phyloP scores from a whole-genome alignment of 2,888 invertebrate genomes.

The Lycophotia porphyrea region DNA sequence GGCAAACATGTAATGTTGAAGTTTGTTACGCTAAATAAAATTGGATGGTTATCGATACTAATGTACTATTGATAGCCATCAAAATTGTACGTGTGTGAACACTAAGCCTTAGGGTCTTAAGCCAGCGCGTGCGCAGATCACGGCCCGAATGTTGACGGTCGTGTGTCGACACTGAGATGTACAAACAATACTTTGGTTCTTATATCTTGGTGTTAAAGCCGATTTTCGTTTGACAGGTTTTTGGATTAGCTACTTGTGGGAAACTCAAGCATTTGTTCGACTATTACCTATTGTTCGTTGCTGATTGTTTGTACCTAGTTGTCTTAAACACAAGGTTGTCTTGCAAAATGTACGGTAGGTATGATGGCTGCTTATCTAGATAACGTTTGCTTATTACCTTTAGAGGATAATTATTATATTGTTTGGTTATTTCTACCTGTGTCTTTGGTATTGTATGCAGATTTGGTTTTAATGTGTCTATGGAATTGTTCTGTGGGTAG shows the following conservation, averaged over 20 bases:
- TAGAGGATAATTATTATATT: slow-evolving; percentile 58
- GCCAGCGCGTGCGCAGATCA: slow-evolving; percentile 70
- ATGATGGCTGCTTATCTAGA: slow-evolving; percentile 63
- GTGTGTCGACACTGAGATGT: slow-evolving; percentile 71
- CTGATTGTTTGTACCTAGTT: slow-evolving; percentile 58
- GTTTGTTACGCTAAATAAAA: slow-evolving; percentile 24
- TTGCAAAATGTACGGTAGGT: slow-evolving; percentile 70
- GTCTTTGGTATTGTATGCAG: slow-evolving; percentile 56
- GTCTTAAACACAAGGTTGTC: slow-evolving; percentile 73
- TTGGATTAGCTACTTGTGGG: slow-evolving; percentile 77
- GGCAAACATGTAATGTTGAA: slow-evolving; percentile 24
- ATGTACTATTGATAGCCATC: slow-evolving; percentile 51
- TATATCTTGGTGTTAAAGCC: slow-evolving; percentile 57
- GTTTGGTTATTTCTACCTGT: slow-evolving; percentile 59
- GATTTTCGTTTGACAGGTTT: slow-evolving; percentile 58
- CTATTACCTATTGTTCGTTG: slow-evolving; percentile 74
- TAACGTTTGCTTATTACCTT: slow-evolving; percentile 57
- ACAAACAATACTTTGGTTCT: slow-evolving; percentile 38
- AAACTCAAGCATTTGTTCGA: slow-evolving; percentile 78
- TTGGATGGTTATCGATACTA: slow-evolving; percentile 44
- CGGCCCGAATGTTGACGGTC: slow-evolving; percentile 69
- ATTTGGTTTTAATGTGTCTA: slow-evolving; percentile 40
- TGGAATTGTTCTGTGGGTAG: slow-evolving; percentile 14
- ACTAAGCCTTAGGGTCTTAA: slow-evolving; percentile 61
- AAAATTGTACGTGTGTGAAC: slow-evolving; percentile 41